Evolutionary conservation across 64 coral and sea anemone genomes (phyloP), one percentile per base, ranked within the genome.

Genomic region (Porites lutea): DNA sequence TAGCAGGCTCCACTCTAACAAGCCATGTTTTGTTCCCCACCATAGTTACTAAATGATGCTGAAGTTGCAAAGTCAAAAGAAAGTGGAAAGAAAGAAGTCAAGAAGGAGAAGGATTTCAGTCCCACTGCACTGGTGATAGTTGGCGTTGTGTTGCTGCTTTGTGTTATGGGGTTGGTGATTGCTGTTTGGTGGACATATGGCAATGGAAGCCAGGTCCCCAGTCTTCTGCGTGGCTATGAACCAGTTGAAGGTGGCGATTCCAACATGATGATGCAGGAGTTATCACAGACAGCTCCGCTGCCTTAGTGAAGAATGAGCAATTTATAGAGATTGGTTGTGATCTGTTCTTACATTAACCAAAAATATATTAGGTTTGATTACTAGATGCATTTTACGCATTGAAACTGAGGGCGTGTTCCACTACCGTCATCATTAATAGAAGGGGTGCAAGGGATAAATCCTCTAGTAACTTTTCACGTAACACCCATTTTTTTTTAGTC

Each of bases 111-210:
- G 46, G 51, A 48, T 13, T 84, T 23, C 14, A 84, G 81, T 48
- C 45, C 45, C 10, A 52, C 59, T 6, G 81, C 37, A 0, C 3
- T 84, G 7, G 81, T 68, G 45, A 65, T 66, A 52, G 62, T 68
- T 9, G 5, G 65, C 5, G 47, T 69, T 14, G 63, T 68, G 46
- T 68, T 84, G 6, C 47, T 84, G 44, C 13, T 84, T 12, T 84
- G 47, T 68, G 45, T 84, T 46, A 0, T 64, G 45, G 81, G 13
- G 6, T 84, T 84, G 64, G 81, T n/a, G 9, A 43, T 12, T 68
- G 81, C 15, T 9, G 63, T 84, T 18, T 84, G 81, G 81, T 84
- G 81, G 81, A 21, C 61, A 3, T 84, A 50, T 14, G 81, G 81
- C 14, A 50, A 67, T 21, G 81, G 81, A 12, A 69, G 47, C 19